These are phyloP conservation scores for Platynereis dumerilii DNA, from an alignment of 2,888 invertebrate species.

Conservation along the genomic window DNA sequence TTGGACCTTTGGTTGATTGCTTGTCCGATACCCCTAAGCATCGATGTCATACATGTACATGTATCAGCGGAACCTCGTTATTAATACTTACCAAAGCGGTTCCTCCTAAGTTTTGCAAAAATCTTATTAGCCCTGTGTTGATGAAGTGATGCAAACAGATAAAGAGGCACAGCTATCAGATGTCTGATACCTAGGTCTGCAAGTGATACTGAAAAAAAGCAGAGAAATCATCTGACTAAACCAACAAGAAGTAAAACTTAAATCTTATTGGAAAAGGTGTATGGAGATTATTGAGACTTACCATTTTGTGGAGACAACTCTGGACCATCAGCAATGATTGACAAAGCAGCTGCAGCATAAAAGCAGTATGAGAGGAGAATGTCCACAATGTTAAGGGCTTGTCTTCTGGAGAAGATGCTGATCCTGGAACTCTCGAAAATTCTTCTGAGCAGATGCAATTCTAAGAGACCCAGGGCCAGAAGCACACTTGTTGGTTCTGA, in stretches of 20 bases:
- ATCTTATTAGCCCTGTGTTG: not conserved
- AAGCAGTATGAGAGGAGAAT: conserved; percentile 13
- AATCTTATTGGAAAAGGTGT: too few relatives aligned
- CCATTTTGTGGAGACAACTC: not conserved
- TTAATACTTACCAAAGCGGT: too few relatives aligned
- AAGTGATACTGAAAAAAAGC: too few relatives aligned
- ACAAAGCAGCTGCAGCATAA: conserved; percentile 25
- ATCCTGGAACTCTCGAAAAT: conserved; percentile 39
- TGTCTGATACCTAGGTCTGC: too few relatives aligned
- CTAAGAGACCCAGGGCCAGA: conserved; percentile 36
- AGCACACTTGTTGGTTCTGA: conserved; percentile 26
- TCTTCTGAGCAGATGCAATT: conserved; percentile 37
- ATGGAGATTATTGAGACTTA: too few relatives aligned
- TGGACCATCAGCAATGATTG: conserved; percentile 31
- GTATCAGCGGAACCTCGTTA: too few relatives aligned
- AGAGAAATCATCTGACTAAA: too few relatives aligned
- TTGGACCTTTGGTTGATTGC: too few relatives aligned
- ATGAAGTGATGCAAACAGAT: not conserved
- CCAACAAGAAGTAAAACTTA: too few relatives aligned
- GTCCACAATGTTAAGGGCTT: conserved; percentile 20
- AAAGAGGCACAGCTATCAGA: not conserved
- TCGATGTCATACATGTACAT: too few relatives aligned
- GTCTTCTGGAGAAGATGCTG: conserved; percentile 39
- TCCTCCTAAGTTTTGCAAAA: too few relatives aligned
- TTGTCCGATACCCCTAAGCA: too few relatives aligned